phyloP scores from a whole-genome alignment of 1,140 invertebrate species.

The Tachypleus tridentatus region DNA sequence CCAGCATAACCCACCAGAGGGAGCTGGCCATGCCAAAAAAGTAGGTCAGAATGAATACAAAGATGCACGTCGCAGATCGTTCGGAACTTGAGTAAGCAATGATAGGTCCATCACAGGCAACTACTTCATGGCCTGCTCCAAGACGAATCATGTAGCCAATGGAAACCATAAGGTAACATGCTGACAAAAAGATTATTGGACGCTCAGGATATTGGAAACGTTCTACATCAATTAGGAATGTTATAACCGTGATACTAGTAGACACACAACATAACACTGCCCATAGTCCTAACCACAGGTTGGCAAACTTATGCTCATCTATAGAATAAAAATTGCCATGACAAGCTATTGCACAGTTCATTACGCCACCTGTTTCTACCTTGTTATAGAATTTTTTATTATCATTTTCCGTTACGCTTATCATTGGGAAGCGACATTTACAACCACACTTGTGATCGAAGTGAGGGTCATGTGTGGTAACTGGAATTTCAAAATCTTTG shows the following conservation, averaged over 20 bases:
- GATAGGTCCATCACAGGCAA: constrained; percentile 68
- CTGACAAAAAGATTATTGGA: constrained; percentile 87
- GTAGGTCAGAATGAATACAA: constrained; percentile 78
- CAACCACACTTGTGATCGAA: constrained; percentile 49
- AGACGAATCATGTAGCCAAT: constrained; percentile 78
- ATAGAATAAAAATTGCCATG: constrained; percentile 68
- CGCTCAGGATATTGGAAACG: constrained; percentile 70
- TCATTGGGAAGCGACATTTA: constrained; percentile 58
- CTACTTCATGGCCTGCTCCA: constrained; percentile 67
- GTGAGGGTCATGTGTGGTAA: too few relatives aligned
- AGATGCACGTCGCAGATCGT: constrained; percentile 59
- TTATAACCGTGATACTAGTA: constrained; percentile 48
- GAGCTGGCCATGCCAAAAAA: constrained; percentile 90
- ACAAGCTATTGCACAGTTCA: constrained; percentile 85
- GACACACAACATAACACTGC: constrained; percentile 41
- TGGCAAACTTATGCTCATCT: constrained; percentile 78
- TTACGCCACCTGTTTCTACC: constrained; percentile 53
- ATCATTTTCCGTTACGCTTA: constrained; percentile 46
- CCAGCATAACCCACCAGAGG: constrained; percentile 88
- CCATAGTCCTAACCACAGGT: constrained; percentile 47
- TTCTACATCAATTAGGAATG: constrained; percentile 82
- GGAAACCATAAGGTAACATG: constrained; percentile 88
- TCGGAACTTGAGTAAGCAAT: constrained; percentile 45
- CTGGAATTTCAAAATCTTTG: too few relatives aligned
- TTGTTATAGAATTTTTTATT: constrained; percentile 45